Conservation (phyloP, 2,113 vertebrate species). For the Eolophus roseicapilla region DNA sequence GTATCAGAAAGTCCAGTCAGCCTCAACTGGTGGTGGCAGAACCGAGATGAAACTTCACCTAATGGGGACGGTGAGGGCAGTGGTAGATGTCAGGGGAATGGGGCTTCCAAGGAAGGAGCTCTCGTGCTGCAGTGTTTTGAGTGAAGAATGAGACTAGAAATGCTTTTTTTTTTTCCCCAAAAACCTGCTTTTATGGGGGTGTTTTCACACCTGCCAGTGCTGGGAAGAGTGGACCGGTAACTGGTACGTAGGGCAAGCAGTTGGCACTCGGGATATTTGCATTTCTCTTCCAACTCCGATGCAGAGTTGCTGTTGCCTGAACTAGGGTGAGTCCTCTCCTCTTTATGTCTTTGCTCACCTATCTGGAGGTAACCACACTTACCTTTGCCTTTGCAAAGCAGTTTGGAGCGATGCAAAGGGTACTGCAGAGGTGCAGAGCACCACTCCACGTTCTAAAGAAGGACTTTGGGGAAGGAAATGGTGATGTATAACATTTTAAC, state of each 20-base stretch:
- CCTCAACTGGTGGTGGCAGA: fast-evolving
- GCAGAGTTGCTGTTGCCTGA: neutral
- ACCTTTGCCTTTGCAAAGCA: neutral
- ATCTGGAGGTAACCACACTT: neutral
- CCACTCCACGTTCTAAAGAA: neutral
- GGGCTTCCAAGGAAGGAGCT: neutral
- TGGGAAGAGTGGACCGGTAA: neutral
- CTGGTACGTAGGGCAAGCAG: neutral
- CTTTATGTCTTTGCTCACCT: neutral
- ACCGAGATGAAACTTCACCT: neutral
- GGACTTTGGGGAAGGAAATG: neutral
- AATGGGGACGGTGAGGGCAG: fast-evolving
- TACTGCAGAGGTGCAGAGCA: neutral
- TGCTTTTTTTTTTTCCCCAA: fast-evolving
- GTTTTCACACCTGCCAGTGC: neutral
- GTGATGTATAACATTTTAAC: neutral
- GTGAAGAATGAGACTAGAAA: neutral
- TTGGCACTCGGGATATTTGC: neutral
- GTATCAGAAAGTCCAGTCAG: neutral
- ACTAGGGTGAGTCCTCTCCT: neutral
- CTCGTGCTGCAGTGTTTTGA: neutral
- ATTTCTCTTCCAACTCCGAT: neutral
- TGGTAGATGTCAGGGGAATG: neutral
- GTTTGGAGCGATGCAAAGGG: neutral
- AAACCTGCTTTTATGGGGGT: neutral